Evolutionary conservation across 92 coral and sea anemone species (phyloP).

Genomic region (Scolanthus callimorphus): DNA sequence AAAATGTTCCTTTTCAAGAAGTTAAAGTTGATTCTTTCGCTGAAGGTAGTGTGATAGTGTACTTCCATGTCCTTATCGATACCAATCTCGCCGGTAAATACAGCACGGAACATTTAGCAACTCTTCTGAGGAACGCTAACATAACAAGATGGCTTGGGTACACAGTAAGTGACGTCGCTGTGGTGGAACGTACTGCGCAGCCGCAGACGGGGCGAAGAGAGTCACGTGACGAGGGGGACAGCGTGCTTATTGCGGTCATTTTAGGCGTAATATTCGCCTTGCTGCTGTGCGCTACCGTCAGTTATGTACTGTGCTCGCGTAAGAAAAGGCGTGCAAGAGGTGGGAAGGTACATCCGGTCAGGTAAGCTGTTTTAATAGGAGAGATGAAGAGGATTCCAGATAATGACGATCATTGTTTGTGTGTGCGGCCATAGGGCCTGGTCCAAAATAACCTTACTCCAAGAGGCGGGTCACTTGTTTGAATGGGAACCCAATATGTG

Average conservation of each 20-base stretch:
- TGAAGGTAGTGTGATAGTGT: constrained; percentile 42
- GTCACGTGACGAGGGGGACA: neutral
- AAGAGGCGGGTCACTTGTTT: no score
- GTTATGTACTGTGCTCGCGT: neutral
- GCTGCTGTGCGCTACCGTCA: neutral
- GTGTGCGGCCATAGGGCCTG: no score
- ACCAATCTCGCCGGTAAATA: constrained; percentile 1
- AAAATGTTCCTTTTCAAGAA: constrained; percentile 4
- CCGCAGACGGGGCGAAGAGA: neutral
- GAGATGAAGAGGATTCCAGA: no score
- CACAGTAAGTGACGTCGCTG: constrained; percentile 25
- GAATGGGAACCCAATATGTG: no score
- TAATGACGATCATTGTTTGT: no score
- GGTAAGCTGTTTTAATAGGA: constrained; percentile 1
- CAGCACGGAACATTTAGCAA: constrained; percentile 2
- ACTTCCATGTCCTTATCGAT: constrained; percentile 5
- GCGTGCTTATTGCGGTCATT: neutral
- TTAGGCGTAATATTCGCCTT: neutral
- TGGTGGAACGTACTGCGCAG: constrained; percentile 1
- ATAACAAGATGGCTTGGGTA: constrained; percentile 36
- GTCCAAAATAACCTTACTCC: no score
- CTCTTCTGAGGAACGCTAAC: constrained; percentile 17
- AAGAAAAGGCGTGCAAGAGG: neutral
- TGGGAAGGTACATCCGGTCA: neutral
- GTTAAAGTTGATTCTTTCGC: constrained; percentile 25